Conservation (phyloP, 2,888 invertebrate genomes). For the Nemoura dubitans region DNA sequence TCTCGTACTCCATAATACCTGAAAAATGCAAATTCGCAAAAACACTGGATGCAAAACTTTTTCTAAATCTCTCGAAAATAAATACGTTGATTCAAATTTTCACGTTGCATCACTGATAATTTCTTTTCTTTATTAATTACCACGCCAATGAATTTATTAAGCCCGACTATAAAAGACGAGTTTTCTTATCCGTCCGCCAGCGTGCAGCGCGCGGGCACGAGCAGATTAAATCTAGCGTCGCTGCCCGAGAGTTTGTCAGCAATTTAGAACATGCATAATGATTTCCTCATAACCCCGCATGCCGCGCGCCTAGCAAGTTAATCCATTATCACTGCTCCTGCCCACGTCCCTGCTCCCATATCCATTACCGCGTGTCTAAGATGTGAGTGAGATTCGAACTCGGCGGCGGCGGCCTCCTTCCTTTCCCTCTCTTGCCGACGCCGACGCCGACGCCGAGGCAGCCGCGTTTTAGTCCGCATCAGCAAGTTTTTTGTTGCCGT, state of each 20-base stretch:
- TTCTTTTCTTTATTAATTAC: not conserved
- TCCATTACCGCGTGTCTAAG: not conserved
- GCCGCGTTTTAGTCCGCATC: not conserved
- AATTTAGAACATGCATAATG: constrained; percentile 12
- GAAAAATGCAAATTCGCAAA: not conserved
- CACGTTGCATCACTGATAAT: not conserved
- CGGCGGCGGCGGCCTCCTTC: constrained; percentile 1
- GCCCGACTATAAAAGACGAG: not conserved
- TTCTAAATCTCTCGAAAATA: not conserved
- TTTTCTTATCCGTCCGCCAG: not conserved
- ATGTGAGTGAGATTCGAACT: not conserved
- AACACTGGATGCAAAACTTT: not conserved
- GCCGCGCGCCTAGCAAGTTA: not conserved
- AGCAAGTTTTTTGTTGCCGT: constrained; percentile 13
- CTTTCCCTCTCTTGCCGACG: not conserved
- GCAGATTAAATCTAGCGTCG: not conserved
- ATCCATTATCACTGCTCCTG: constrained; percentile 5
- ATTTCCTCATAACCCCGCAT: constrained; percentile 4
- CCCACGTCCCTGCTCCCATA: not conserved
- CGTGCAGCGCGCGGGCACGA: not conserved
- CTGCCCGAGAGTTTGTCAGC: constrained; percentile 12
- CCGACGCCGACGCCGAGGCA: not conserved
- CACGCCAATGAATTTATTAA: not conserved
- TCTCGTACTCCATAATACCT: not conserved
- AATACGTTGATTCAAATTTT: not conserved